Conservation (phyloP, 2,113 vertebrate species). For the Patagioenas fasciata region DNA sequence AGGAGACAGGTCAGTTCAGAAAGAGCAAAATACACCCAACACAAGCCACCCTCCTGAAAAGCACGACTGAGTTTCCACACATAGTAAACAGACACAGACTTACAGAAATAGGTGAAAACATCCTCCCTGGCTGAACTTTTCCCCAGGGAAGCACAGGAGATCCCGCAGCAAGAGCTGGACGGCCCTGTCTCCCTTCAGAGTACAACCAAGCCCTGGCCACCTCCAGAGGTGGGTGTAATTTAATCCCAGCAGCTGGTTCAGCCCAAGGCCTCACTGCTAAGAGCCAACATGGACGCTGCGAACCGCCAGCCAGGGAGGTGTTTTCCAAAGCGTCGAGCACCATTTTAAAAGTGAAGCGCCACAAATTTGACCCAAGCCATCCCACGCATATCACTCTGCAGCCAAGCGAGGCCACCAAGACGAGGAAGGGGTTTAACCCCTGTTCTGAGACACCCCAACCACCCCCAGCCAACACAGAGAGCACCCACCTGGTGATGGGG, state of each 20-base stretch:
- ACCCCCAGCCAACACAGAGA: background rate
- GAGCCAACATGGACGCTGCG: slow-evolving; percentile 19
- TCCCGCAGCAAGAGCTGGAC: fast-evolving
- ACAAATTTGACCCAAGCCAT: fast-evolving
- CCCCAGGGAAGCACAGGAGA: fast-evolving
- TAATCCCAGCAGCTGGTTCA: slow-evolving; percentile 11
- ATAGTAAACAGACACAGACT: background rate
- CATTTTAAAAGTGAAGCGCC: background rate
- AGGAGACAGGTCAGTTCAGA: background rate
- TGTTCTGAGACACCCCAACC: background rate
- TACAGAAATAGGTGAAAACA: background rate
- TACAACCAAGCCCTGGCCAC: background rate
- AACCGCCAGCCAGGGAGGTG: background rate
- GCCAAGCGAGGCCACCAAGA: background rate
- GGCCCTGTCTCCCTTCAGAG: background rate
- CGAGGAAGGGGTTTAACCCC: background rate
- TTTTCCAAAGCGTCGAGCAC: background rate
- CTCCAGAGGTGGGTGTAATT: slow-evolving; percentile 20
- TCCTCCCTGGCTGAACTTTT: background rate
- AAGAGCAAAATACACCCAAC: background rate
- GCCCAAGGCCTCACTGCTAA: background rate
- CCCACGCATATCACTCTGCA: fast-evolving
- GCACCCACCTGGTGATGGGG: slow-evolving; percentile 88
- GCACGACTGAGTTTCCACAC: fast-evolving
- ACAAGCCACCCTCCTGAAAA: background rate